Percentiles rank a stretch among this genome's conserved stretches.
These are phyloP conservation scores for Gnathonemus echidnorhynchus DNA, from an alignment of 2,113 vertebrate species.

Conservation along the genomic window DNA sequence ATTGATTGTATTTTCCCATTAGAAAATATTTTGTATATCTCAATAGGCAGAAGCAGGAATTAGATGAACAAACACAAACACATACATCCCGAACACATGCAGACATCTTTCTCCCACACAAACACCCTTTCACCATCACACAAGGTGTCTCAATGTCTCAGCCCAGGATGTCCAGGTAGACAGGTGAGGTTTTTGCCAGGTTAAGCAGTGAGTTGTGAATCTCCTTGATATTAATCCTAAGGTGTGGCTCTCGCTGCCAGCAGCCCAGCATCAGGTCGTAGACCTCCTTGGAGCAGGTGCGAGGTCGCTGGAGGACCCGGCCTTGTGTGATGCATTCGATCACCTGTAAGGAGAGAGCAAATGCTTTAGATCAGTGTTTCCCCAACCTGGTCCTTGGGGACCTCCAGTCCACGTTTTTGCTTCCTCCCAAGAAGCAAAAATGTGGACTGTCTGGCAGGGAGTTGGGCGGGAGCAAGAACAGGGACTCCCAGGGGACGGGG, in stretches of 20 bases:
- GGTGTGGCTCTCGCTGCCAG: constrained; percentile 97
- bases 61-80: constrained; percentile 35
- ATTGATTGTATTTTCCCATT: neutral
- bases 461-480: neutral
- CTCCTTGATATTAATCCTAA: constrained; percentile 97
- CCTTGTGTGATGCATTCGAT: constrained; percentile 99
- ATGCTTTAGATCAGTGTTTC: neutral
- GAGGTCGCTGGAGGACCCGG: constrained; percentile 89
- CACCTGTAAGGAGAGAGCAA: constrained; percentile 60
- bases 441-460: neutral
- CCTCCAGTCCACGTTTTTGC: neutral
- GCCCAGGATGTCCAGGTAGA: constrained; percentile 98
- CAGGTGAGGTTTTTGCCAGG: constrained; percentile 94
- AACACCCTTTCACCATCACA: neutral
- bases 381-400: neutral
- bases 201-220: constrained; percentile 92
- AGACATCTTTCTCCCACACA: neutral
- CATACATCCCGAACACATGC: constrained; percentile 45
- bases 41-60: constrained; percentile 73
- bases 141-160: constrained; percentile 54
- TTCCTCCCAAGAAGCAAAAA: no score
- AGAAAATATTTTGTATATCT: constrained; percentile 61
- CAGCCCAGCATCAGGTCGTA: constrained; percentile 98
- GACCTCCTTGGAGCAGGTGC: constrained; percentile 91
- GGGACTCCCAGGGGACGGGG: neutral